Conservation (phyloP, 2,113 vertebrate species). For the Myocastor coypus region DNA sequence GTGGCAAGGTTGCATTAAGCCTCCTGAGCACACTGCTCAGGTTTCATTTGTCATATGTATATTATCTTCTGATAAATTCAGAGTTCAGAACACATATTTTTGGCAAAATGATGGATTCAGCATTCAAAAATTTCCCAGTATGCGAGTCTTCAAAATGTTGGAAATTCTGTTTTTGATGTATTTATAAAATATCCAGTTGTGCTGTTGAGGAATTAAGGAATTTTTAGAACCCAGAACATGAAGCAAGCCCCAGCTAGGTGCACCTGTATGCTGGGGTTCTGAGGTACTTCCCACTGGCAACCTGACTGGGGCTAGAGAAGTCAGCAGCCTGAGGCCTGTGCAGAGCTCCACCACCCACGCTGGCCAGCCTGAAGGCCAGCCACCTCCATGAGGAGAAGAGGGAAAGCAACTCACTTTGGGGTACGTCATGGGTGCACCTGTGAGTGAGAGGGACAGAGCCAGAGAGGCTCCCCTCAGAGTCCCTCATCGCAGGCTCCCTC, state of each 20-base stretch:
- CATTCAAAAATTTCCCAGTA: slow-evolving; percentile 42
- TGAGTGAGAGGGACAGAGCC: no score
- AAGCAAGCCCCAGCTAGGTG: not conserved
- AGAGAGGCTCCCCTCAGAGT: not conserved
- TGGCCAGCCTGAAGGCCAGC: not conserved
- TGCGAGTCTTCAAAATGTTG: not conserved
- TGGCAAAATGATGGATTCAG: not conserved
- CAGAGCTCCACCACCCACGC: not conserved
- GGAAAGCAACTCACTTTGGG: not conserved
- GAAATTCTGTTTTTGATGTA: slow-evolving; percentile 30
- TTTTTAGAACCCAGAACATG: slow-evolving; percentile 8
- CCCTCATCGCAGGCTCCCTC: not conserved
- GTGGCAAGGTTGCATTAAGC: not conserved
- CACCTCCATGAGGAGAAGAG: not conserved
- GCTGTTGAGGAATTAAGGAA: slow-evolving; percentile 1
- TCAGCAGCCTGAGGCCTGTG: not conserved
- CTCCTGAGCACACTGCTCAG: slow-evolving; percentile 6
- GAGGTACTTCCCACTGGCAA: not conserved
- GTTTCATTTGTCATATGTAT: no score
- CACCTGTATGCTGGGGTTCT: not conserved
- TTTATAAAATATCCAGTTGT: not conserved
- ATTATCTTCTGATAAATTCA: slow-evolving; percentile 47
- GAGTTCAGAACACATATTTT: not conserved
- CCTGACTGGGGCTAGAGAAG: not conserved
- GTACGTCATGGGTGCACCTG: not conserved